These are phyloP conservation scores for Sisor rabdophorus DNA, from an alignment of 2,113 vertebrate species.

Conservation along the genomic window DNA sequence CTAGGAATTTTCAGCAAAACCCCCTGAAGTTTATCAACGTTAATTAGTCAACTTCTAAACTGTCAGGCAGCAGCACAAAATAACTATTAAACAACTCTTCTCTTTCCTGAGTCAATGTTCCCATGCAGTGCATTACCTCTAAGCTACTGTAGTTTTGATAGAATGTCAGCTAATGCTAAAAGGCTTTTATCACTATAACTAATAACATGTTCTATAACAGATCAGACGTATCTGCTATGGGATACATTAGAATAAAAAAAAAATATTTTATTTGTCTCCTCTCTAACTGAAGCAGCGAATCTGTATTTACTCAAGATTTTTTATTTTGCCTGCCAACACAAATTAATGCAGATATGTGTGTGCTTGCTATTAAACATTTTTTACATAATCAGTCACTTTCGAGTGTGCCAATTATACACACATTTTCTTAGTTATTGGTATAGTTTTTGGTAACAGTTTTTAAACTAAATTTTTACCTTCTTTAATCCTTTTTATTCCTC, in stretches of 20 bases:
- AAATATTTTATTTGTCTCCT: no score
- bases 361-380: constrained; percentile 2
- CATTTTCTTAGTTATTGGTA: not conserved
- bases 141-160: constrained; percentile 36
- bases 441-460: not conserved
- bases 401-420: constrained; percentile 35
- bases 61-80: constrained; percentile 61
- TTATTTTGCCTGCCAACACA: no score
- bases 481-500: not conserved
- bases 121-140: constrained; percentile 55
- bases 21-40: constrained; percentile 56
- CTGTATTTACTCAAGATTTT: no score
- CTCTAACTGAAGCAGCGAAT: no score
- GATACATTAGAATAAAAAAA: no score
- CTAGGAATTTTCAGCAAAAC: constrained; percentile 16
- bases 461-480: not conserved
- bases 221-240: not conserved
- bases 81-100: constrained; percentile 60
- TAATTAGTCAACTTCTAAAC: constrained; percentile 65
- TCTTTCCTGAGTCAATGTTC: constrained; percentile 46
- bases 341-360: no score
- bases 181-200: not conserved
- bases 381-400: constrained; percentile 28
- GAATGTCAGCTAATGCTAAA: not conserved
- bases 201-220: not conserved